phyloP scores from a whole-genome alignment of 2,888 invertebrate genomes.

The Muscina levida region DNA sequence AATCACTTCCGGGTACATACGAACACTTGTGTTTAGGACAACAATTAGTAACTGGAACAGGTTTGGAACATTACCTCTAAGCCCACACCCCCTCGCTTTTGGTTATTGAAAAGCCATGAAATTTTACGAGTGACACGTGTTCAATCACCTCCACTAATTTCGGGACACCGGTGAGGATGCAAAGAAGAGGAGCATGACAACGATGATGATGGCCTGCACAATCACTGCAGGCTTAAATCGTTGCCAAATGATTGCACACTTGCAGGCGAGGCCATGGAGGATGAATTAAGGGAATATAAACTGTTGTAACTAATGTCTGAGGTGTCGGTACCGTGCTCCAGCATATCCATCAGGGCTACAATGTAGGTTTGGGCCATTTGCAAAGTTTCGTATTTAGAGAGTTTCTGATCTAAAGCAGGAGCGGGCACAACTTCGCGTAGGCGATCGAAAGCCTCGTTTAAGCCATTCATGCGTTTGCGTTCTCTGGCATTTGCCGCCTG shows the following conservation, averaged over 20 bases:
- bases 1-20: not conserved
- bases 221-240: conserved; percentile 51
- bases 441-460: conserved; percentile 88
- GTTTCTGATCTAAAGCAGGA: conserved; percentile 85
- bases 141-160: conserved; percentile 40
- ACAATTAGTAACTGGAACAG: conserved; percentile 30
- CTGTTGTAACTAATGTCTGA: conserved; percentile 53
- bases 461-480: conserved; percentile 87
- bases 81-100: not conserved
- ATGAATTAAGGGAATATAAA: conserved; percentile 46
- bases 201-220: not conserved
- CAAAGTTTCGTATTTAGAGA: conserved; percentile 88
- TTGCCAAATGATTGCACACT: conserved; percentile 21
- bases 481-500: conserved; percentile 88
- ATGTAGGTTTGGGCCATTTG: conserved; percentile 91
- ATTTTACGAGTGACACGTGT: conserved; percentile 54
- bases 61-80: conserved; percentile 24
- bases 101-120: conserved; percentile 48
- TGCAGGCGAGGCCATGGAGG: conserved; percentile 34
- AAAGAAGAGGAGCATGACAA: not conserved
- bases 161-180: conserved; percentile 22
- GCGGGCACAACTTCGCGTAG: conserved; percentile 87
- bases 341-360: conserved; percentile 84
- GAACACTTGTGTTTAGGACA: conserved; percentile 13
- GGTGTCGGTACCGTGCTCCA: conserved; percentile 78